These are phyloP conservation scores for Archocentrus centrarchus DNA, from an alignment of 2,113 vertebrate genomes.

Conservation along the genomic window DNA sequence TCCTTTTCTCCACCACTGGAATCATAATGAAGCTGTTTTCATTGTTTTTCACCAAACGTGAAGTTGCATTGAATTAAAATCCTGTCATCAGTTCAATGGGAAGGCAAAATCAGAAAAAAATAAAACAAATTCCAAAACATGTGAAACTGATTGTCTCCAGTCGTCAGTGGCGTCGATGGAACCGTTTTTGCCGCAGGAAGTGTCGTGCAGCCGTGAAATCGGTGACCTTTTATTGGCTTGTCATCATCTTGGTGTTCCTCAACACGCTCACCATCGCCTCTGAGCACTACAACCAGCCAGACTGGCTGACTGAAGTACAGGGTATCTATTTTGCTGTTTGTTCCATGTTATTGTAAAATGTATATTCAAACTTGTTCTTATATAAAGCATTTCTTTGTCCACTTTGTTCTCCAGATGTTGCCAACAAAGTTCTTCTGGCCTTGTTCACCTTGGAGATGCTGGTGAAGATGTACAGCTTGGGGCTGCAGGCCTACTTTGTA, in stretches of 20 bases:
- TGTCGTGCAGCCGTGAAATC: conserved; percentile 97
- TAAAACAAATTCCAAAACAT: neutral
- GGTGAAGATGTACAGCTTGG: conserved; percentile 99
- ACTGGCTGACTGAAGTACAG: conserved; percentile 96
- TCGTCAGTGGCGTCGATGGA: conserved; percentile 97
- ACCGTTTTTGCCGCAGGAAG: conserved; percentile 93
- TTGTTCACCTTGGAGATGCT: conserved; percentile 99
- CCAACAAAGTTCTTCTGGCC: conserved; percentile 97
- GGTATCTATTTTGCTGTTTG: conserved; percentile 74
- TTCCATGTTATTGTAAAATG: neutral
- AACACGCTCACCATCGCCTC: conserved; percentile 99
- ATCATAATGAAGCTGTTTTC: neutral
- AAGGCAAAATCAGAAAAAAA: neutral
- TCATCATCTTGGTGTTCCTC: conserved; percentile 98
- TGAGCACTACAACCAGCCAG: conserved; percentile 95
- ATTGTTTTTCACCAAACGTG: conserved; percentile 1
- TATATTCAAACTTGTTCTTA: neutral
- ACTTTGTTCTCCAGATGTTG: conserved; percentile 83
- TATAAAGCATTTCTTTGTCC: neutral
- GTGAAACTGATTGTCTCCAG: conserved; percentile 72
- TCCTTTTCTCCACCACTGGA: neutral
- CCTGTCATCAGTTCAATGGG: neutral
- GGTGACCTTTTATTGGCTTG: conserved; percentile 97
- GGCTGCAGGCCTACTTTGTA: conserved; percentile 97
- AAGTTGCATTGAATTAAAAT: neutral